Base-by-base conservation (phyloP, 2,797 vertebrate genomes). In the Mareca penelope region DNA sequence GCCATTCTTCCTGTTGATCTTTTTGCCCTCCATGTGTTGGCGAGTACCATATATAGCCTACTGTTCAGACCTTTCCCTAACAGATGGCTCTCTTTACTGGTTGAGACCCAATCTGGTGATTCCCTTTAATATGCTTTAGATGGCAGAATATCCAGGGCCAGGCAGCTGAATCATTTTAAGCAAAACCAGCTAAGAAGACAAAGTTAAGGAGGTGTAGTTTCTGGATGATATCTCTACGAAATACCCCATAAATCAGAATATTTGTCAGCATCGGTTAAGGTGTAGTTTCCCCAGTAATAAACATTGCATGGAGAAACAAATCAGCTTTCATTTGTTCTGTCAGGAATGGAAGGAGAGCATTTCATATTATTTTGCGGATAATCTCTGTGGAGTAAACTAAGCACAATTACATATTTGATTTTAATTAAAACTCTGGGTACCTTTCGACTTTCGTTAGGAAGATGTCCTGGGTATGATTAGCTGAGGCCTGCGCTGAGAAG, bases 351-450 rank as follows among this genome's bases (percentile, higher is more conserved):
- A 96, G 92, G 90, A 78, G 15, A 96, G 88, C 23, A 78, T 86
- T 97, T 97, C 87, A 75, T 96, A 96, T 97, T 97, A 97, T 98
- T 98, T 97, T 89, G 95, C 68, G 88, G 94, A 60, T 96, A 92
- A 95, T 97, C 97, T 97, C 97, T 69, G 80, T 76, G 93, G 97
- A 96, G 80, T 94, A 96, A 97, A 97, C 95, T 81, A 96, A 97
- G 95, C 93, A 96, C 96, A 97, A 97, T 97, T 96, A 97, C 93
- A 96, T 96, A 97, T 96, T 98, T 97, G 97, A 97, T 98, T 98
- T 97, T 98, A 98, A 98, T 98, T 98, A 98, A 98, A 98, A 98
- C 97, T 97, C 96, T 96, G 97, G 96, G 93, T 97, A 97, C 96
- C 97, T 98, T 98, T 98, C 95, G 91, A 97, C 94, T 98, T 98